Evolutionary conservation across 2,888 invertebrate species (phyloP).

Genomic region (Allygus modestus): DNA sequence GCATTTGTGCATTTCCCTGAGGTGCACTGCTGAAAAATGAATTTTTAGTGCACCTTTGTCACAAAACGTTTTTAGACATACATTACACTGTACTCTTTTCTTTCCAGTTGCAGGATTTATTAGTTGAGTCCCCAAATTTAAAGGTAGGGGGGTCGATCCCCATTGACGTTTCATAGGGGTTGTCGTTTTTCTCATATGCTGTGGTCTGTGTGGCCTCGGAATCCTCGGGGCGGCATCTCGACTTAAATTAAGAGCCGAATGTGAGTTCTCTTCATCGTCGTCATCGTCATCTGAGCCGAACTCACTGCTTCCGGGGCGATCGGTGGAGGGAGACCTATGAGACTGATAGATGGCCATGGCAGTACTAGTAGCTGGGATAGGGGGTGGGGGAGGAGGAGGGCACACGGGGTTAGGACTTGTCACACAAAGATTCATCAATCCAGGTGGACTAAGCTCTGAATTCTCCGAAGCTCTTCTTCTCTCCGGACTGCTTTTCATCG

Average conservation of each 20-base stretch:
- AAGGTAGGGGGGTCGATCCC: constrained; percentile 85
- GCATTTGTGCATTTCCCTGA: constrained; percentile 99
- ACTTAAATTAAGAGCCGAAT: constrained; percentile 82
- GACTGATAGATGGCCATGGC: constrained; percentile 69
- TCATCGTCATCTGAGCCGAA: constrained; percentile 80
- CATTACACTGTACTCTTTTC: constrained; percentile 98
- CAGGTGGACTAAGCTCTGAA: constrained; percentile 73
- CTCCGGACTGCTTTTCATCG: constrained; percentile 68
- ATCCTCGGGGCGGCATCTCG: constrained; percentile 76
- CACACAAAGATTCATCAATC: constrained; percentile 79
- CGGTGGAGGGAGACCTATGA: constrained; percentile 74
- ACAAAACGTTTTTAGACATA: constrained; percentile 99
- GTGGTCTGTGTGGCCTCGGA: constrained; percentile 74
- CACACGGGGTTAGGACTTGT: constrained; percentile 73
- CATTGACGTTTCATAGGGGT: constrained; percentile 87
- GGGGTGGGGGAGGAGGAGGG: constrained; percentile 74
- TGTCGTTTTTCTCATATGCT: constrained; percentile 81
- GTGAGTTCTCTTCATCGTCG: constrained; percentile 80
- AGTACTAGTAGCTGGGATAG: constrained; percentile 66
- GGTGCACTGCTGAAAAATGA: constrained; percentile 98
- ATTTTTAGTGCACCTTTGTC: constrained; percentile 99
- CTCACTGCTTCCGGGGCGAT: constrained; percentile 74
- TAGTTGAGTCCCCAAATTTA: constrained; percentile 92
- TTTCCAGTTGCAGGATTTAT: constrained; percentile 96
- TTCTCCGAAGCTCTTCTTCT: constrained; percentile 72